Evolutionary conservation across 2,888 invertebrate species (phyloP).

Genomic region (Macrostomum cliftonense): DNA sequence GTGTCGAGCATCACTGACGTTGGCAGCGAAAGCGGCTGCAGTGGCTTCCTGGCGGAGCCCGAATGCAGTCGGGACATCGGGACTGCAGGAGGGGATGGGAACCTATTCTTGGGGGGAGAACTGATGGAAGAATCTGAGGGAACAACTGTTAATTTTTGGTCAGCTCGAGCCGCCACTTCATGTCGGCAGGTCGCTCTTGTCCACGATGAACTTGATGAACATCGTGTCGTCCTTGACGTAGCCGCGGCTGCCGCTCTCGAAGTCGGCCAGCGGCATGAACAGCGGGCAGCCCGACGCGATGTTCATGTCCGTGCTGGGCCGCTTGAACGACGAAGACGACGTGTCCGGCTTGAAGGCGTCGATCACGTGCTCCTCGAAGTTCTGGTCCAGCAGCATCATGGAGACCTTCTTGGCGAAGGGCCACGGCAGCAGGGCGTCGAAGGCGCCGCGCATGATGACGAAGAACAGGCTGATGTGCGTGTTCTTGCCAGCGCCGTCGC

Average conservation of each 20-base stretch:
- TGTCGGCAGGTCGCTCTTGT: conserved; percentile 1
- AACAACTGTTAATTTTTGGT: too few species aligned
- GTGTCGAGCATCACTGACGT: too few species aligned
- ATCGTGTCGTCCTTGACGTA: conserved; percentile 26
- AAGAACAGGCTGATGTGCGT: conserved; percentile 32
- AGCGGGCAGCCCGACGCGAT: conserved; percentile 34
- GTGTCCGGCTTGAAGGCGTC: conserved; percentile 34
- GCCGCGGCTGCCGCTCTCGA: conserved; percentile 16
- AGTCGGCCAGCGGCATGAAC: conserved; percentile 16
- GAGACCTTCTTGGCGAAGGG: conserved; percentile 29
- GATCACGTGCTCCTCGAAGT: conserved; percentile 22
- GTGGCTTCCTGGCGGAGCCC: too few species aligned
- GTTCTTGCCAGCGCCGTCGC: conserved; percentile 31
- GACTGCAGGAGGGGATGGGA: too few species aligned
- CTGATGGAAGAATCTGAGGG: too few species aligned
- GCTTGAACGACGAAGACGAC: conserved; percentile 26
- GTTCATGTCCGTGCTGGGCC: conserved; percentile 33
- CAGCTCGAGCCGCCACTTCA: too few species aligned
- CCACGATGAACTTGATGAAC: conserved; percentile 24
- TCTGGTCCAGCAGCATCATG: conserved; percentile 30
- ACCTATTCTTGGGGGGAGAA: too few species aligned
- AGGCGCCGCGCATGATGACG: conserved; percentile 26
- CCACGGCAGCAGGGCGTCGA: conserved; percentile 29
- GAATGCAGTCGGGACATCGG: too few species aligned
- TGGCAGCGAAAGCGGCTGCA: too few species aligned